Conservation (phyloP, 2,888 invertebrate species). For the Caenorhabditis doughertyi region DNA sequence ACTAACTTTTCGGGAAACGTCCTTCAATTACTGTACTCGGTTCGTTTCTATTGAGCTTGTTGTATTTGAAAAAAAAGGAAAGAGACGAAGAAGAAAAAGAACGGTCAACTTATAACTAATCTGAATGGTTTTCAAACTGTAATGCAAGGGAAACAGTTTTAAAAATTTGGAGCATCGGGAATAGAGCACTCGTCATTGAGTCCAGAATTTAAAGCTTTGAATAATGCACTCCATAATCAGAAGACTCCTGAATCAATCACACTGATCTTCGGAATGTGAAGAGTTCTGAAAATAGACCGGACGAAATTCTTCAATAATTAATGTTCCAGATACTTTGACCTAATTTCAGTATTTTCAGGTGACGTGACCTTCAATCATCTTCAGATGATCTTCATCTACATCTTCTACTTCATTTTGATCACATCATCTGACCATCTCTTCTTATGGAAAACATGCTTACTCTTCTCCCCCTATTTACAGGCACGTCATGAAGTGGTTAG, state of each 20-base stretch:
- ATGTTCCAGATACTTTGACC: constrained; percentile 19
- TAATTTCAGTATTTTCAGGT: constrained; percentile 6
- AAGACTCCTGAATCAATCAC: no score
- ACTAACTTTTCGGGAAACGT: constrained; percentile 58
- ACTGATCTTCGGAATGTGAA: not conserved
- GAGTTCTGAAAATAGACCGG: not conserved
- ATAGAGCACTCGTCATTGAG: no score
- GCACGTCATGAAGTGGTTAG: constrained; percentile 31
- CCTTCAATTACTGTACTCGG: constrained; percentile 60
- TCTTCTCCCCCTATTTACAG: constrained; percentile 32
- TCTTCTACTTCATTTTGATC: constrained; percentile 21
- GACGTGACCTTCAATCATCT: constrained; percentile 23
- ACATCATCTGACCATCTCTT: constrained; percentile 33
- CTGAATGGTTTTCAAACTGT: no score
- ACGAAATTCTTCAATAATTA: constrained; percentile 4
- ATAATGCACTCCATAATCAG: no score
- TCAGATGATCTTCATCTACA: constrained; percentile 29
- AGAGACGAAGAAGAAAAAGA: not conserved
- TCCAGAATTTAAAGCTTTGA: no score
- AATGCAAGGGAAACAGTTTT: no score
- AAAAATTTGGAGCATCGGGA: not conserved
- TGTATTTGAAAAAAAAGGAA: constrained; percentile 8
- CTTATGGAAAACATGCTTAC: constrained; percentile 45
- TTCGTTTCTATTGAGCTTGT: constrained; percentile 41
- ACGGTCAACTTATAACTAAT: no score